phyloP scores from a whole-genome alignment of 1,140 invertebrate species.

The Eurosta solidaginis region DNA sequence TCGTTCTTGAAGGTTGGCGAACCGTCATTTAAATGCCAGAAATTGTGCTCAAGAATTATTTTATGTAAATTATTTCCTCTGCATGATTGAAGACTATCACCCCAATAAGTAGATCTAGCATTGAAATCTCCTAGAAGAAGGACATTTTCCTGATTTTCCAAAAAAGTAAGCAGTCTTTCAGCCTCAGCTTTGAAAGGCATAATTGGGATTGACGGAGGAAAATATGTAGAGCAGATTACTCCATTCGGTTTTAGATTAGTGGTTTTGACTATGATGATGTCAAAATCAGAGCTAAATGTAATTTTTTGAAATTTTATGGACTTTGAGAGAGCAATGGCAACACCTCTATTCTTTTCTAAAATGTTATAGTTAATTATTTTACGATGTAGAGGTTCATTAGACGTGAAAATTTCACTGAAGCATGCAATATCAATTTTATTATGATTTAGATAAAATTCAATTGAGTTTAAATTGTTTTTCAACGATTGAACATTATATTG shows the following conservation, averaged over 20 bases:
- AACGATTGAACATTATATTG: too few relatives aligned
- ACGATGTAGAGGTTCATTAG: too few relatives aligned
- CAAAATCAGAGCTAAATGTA: too few relatives aligned
- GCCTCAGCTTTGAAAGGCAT: neutral
- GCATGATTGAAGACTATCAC: neutral
- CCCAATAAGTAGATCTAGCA: neutral
- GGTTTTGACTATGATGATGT: neutral
- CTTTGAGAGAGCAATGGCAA: too few relatives aligned
- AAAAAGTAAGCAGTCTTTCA: neutral
- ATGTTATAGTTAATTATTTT: too few relatives aligned
- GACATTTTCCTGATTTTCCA: neutral
- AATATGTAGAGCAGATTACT: neutral
- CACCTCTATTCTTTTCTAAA: too few relatives aligned
- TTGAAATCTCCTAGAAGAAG: conserved; percentile 15
- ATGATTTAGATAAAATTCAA: too few relatives aligned
- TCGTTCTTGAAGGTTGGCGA: too few relatives aligned
- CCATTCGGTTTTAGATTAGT: neutral
- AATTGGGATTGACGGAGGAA: neutral
- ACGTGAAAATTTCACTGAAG: too few relatives aligned
- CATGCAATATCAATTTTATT: too few relatives aligned
- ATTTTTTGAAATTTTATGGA: neutral
- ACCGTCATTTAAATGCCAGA: neutral
- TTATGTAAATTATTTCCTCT: neutral
- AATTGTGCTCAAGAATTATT: neutral
- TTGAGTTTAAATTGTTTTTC: too few relatives aligned